Evolutionary conservation across 2,113 vertebrate species (phyloP).

Genomic region (Guaruba guarouba): DNA sequence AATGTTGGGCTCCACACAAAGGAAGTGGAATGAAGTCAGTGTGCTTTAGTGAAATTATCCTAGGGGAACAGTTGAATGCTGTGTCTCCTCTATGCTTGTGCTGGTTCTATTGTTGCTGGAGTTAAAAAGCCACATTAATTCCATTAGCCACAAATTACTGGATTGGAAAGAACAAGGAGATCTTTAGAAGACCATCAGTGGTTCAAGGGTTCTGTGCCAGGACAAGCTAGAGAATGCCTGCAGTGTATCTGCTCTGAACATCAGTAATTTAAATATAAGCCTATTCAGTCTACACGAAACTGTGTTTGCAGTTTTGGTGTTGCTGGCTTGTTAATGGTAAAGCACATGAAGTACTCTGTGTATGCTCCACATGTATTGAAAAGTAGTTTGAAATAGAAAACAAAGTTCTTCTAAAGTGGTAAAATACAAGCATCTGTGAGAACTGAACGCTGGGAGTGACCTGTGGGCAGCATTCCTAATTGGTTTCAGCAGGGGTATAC

Average conservation of each 20-base stretch:
- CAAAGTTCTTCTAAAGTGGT: background rate
- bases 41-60: background rate
- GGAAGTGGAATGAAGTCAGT: background rate
- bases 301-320: background rate
- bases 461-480: background rate
- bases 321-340: background rate
- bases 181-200: background rate
- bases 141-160: background rate
- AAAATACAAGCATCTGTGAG: background rate
- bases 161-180: background rate
- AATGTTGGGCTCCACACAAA: background rate
- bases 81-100: background rate
- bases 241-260: background rate
- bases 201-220: background rate
- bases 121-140: background rate
- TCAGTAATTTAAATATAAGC: background rate
- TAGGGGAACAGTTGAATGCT: background rate
- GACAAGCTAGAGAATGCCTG: background rate
- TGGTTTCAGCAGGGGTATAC: background rate
- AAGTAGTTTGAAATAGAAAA: background rate
- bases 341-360: background rate
- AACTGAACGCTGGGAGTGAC: background rate
- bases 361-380: rapidly evolving
- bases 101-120: background rate
- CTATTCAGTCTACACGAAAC: background rate